Conservation (phyloP, 37 sponge, comb jelly and placozoan genomes). For the Bolinopsis microptera region DNA sequence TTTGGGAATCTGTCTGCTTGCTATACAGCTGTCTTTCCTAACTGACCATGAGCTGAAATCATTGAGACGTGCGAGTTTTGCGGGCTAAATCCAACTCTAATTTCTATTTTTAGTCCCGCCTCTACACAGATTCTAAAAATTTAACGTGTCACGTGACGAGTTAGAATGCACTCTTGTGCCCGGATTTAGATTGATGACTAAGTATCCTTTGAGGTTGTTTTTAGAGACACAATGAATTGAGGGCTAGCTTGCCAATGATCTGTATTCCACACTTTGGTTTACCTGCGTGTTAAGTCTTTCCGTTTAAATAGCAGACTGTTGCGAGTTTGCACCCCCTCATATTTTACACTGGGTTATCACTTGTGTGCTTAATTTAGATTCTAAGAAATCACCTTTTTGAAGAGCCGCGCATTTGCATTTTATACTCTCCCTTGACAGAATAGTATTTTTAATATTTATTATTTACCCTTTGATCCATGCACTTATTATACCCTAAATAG, state of each 20-base stretch:
- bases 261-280: not conserved
- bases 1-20: not conserved
- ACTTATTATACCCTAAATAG: too few relatives aligned
- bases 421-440: too few relatives aligned
- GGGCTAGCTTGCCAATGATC: not conserved
- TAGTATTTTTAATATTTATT: too few relatives aligned
- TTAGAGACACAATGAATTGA: not conserved
- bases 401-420: too few relatives aligned
- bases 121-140: not conserved
- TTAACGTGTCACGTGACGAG: not conserved
- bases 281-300: not conserved
- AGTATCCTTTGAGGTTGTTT: not conserved
- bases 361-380: too few relatives aligned
- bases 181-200: not conserved
- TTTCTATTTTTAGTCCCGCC: not conserved
- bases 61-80: not conserved
- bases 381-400: too few relatives aligned
- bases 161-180: not conserved
- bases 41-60: not conserved
- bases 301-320: not conserved
- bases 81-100: not conserved
- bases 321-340: not conserved
- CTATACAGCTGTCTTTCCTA: not conserved
- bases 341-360: not conserved
- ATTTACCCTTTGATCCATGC: too few relatives aligned